Conservation (phyloP, 2,888 invertebrate species). For the Troides oblongomaculatus region DNA sequence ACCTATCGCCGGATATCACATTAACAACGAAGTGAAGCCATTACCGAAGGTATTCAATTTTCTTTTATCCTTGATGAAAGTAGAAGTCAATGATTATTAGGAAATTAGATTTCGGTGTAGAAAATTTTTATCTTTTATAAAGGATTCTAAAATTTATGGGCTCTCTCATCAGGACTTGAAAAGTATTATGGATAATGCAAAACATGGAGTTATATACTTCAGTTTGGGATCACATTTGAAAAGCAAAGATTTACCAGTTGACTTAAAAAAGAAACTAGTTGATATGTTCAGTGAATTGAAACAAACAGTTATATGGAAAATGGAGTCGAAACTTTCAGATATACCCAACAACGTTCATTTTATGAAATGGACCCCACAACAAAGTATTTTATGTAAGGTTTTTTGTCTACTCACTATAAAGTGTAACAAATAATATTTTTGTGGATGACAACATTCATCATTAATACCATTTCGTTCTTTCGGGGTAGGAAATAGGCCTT, state of each 20-base stretch:
- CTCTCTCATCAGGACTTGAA: conserved; percentile 48
- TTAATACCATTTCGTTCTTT: too few relatives aligned
- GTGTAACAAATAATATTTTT: too few relatives aligned
- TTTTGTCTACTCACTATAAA: background rate
- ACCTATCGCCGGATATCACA: conserved; percentile 40
- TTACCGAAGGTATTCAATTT: conserved; percentile 39
- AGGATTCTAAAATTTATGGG: too few relatives aligned
- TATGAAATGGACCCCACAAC: conserved; percentile 60
- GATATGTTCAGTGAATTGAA: conserved; percentile 56
- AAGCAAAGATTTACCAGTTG: conserved; percentile 50
- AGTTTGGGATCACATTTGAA: conserved; percentile 64
- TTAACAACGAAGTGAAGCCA: conserved; percentile 37
- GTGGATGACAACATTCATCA: too few relatives aligned
- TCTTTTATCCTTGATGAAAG: too few relatives aligned
- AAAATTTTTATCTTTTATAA: too few relatives aligned
- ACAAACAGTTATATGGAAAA: conserved; percentile 68
- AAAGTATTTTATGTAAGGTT: conserved; percentile 51
- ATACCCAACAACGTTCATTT: conserved; percentile 53
- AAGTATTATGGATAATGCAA: conserved; percentile 52
- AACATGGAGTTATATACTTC: conserved; percentile 68
- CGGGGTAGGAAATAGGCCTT: too few relatives aligned
- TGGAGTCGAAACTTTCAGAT: background rate
- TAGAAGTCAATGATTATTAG: too few relatives aligned
- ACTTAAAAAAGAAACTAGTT: conserved; percentile 46
- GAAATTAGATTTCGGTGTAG: too few relatives aligned